Percentiles rank a stretch among this genome's conserved stretches.
Conservation (phyloP, 2,888 invertebrate genomes). For the Drosophila niveifrons region DNA sequence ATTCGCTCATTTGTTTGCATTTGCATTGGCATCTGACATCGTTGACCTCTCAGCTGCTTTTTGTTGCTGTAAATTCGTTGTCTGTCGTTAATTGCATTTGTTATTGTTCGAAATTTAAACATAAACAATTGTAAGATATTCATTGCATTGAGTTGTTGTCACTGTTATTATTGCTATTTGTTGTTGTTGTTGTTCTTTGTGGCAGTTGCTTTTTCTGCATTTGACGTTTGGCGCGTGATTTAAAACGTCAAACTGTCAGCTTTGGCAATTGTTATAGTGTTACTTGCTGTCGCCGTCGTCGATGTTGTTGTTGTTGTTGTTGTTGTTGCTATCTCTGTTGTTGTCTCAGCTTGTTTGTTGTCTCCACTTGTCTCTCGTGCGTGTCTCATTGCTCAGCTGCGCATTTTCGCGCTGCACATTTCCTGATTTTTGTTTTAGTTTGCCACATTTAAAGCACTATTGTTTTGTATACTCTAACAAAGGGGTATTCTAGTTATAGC, state of each 20-base stretch:
- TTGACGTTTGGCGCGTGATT: slow-evolving; percentile 72
- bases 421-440: slow-evolving; percentile 52
- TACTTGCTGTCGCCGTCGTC: slow-evolving; percentile 11
- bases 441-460: slow-evolving; percentile 35
- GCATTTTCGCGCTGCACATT: slow-evolving; percentile 47
- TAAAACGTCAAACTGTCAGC: slow-evolving; percentile 74
- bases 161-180: slow-evolving; percentile 30
- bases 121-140: slow-evolving; percentile 62
- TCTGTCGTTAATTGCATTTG: slow-evolving; percentile 53
- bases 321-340: slow-evolving; percentile 23
- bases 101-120: slow-evolving; percentile 34
- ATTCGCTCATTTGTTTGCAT: slow-evolving; percentile 18
- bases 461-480: slow-evolving; percentile 10
- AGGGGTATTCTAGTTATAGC: neutral
- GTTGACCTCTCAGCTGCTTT: slow-evolving; percentile 54
- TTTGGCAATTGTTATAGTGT: slow-evolving; percentile 61
- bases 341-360: slow-evolving; percentile 46
- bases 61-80: slow-evolving; percentile 38
- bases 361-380: slow-evolving; percentile 44
- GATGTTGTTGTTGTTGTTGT: slow-evolving; percentile 4
- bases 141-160: slow-evolving; percentile 64
- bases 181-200: slow-evolving; percentile 30
- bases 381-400: slow-evolving; percentile 51
- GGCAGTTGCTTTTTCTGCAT: slow-evolving; percentile 37
- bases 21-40: slow-evolving; percentile 41